A percentile compares a stretch with the other conserved stretches of the same genome.
Conservation (phyloP, 2,888 invertebrate genomes). For the Lampropteryx suffumata region DNA sequence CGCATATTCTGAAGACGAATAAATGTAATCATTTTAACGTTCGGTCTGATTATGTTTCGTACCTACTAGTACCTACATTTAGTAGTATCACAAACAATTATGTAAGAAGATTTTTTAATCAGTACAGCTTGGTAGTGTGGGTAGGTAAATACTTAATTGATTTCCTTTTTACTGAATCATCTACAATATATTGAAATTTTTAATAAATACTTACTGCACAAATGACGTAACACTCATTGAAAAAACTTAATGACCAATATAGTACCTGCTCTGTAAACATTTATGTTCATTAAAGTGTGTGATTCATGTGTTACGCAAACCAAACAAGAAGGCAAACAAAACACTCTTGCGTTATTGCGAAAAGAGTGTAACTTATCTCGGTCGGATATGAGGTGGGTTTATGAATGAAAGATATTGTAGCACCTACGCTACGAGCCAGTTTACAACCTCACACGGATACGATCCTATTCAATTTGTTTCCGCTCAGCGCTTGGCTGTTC, state of each 20-base stretch:
- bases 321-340: constrained; percentile 52
- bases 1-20: too few species aligned
- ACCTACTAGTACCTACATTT: too few species aligned
- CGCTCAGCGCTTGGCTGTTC: constrained; percentile 42
- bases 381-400: constrained; percentile 50
- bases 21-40: too few species aligned
- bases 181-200: background rate
- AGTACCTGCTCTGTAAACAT: constrained; percentile 43
- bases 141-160: too few species aligned
- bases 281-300: constrained; percentile 44
- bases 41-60: too few species aligned
- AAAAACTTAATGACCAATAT: constrained; percentile 61
- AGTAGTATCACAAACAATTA: too few species aligned
- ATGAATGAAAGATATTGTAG: constrained; percentile 65
- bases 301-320: constrained; percentile 59
- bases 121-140: too few species aligned
- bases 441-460: constrained; percentile 45
- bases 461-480: constrained; percentile 50
- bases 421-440: constrained; percentile 43
- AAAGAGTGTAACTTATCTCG: constrained; percentile 51
- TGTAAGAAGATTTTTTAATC: too few species aligned
- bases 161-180: too few species aligned
- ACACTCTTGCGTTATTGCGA: constrained; percentile 41
- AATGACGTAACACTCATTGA: constrained; percentile 60
- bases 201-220: constrained; percentile 12